Base-by-base conservation (phyloP, 2,113 vertebrate species). In the Desmodus rotundus region DNA sequence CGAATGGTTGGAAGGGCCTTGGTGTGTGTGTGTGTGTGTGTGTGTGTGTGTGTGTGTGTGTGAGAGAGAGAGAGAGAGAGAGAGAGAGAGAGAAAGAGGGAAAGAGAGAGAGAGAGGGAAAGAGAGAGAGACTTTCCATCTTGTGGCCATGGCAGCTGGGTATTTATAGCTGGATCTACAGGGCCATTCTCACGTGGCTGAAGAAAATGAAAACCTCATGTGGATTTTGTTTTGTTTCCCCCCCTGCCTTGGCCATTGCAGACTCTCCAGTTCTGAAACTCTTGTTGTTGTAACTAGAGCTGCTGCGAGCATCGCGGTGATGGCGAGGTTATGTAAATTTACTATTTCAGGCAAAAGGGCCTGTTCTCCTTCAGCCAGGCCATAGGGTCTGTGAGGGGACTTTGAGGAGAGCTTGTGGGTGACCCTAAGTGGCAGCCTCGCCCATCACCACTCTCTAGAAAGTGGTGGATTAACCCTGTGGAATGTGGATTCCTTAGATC, bases 121-220 rank as follows among this genome's bases (percentile, higher is more conserved):
- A 67, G 33, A 67, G 65, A 31, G 9, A 16, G 31, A 31, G 43
- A 91, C 82, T 96, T 93, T 96, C 85, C 87, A 65, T 92, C 81
- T n/a, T 96, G 85, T 74, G 91, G 93, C 93, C 87, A 50, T 89
- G 95, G 93, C 96, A 85, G 96, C 85, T 73, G 95, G 92, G 94
- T 97, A 98, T 98, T 97, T 97, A 97, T 97, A 98, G 95, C 91
- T 87, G 41, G 88, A 84, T 97, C 94, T 94, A 89, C 88, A 89
- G 90, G 78, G 86, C 94, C 68, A 9, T 95, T 96, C 96, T 98
- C 96, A 97, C 83, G 52, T 97, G 95, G 96, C 86, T 97, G 63
- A 56, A 76, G 96, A 83, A 98, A 97, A 97, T 97, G 65, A 97
- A 94, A 97, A 95, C 97, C 97, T 97, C 96, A 89, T 97, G 96